phyloP scores from a whole-genome alignment of 2,888 invertebrate genomes.

The Euproctis similis region DNA sequence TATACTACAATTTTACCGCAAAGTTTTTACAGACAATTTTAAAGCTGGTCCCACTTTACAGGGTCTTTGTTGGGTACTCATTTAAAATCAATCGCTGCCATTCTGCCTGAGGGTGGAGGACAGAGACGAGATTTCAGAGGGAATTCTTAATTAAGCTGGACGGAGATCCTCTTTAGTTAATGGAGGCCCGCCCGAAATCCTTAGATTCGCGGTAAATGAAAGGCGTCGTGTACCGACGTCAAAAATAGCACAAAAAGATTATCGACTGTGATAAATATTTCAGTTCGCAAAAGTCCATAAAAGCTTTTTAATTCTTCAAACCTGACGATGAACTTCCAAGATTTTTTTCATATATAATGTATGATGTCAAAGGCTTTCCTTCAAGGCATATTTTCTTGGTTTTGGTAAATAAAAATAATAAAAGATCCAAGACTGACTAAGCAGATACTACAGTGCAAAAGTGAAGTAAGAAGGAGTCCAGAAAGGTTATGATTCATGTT shows the following conservation, averaged over 20 bases:
- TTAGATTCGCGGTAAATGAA: conserved; percentile 55
- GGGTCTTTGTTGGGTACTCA: conserved; percentile 59
- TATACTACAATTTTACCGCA: conserved; percentile 33
- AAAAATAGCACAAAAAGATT: conserved; percentile 46
- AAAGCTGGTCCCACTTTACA: conserved; percentile 39
- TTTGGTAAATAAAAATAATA: too few species aligned
- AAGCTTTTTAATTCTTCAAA: conserved; percentile 25
- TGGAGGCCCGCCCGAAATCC: conserved; percentile 59
- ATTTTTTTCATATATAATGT: too few species aligned
- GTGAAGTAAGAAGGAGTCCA: too few species aligned
- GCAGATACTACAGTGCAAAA: too few species aligned
- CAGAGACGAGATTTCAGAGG: conserved; percentile 62
- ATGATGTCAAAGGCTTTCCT: too few species aligned
- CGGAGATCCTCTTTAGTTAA: conserved; percentile 66
- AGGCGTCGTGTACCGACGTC: conserved; percentile 39
- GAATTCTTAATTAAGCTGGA: conserved; percentile 72
- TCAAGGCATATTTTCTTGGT: too few species aligned
- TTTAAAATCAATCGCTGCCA: conserved; percentile 71
- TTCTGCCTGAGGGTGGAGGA: conserved; percentile 49
- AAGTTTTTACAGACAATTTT: conserved; percentile 50
- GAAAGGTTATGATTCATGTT: too few species aligned
- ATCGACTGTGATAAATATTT: conserved; percentile 40
- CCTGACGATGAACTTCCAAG: too few species aligned
- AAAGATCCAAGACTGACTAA: too few species aligned
- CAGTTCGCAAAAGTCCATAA: conserved; percentile 37